phyloP scores from a whole-genome alignment of 2,797 vertebrate species.

The Heliangelus exortis region DNA sequence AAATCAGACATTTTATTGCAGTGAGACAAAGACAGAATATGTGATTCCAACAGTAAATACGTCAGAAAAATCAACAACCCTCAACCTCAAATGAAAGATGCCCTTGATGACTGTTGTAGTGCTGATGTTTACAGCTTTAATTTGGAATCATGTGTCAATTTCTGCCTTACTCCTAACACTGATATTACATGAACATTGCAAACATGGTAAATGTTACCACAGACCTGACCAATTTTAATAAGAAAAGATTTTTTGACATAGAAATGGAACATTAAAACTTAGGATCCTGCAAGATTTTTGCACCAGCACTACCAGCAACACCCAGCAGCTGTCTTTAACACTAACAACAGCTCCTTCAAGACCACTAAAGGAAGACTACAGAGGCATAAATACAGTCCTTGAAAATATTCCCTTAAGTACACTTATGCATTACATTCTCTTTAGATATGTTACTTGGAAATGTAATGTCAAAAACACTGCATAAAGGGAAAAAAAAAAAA shows the following conservation, averaged over 20 bases:
- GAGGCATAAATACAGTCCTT: slow-evolving; percentile 3
- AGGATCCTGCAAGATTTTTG: background rate
- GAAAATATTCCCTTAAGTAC: background rate
- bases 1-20: background rate
- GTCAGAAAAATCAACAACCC: background rate
- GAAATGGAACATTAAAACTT: background rate
- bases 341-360: background rate
- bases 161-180: background rate
- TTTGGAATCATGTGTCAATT: background rate
- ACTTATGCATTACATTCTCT: background rate
- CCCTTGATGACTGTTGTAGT: fast-evolving
- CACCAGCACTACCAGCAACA: background rate
- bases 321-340: background rate
- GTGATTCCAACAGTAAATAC: background rate
- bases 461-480: background rate
- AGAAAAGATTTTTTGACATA: background rate
- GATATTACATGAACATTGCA: background rate
- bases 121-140: background rate
- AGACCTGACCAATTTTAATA: background rate
- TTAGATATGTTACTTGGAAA: background rate
- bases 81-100: background rate
- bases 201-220: background rate
- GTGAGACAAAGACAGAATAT: background rate
- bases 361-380: background rate
- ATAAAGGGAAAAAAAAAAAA: background rate